Conservation (phyloP, 2,113 vertebrate species). For the Mus pahari region DNA sequence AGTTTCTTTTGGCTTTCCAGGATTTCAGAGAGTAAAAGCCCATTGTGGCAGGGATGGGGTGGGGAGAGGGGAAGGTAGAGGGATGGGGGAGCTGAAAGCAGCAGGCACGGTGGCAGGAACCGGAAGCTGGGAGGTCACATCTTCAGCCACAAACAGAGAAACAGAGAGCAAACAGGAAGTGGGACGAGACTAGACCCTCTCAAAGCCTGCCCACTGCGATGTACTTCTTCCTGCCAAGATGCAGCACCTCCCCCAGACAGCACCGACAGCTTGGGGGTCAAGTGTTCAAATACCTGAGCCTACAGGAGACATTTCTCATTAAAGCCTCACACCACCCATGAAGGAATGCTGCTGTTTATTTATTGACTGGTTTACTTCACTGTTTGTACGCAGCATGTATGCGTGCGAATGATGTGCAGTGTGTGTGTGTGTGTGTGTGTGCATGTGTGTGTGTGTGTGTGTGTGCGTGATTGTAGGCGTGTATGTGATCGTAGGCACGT, state of each 20-base stretch:
- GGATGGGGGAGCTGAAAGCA: not conserved
- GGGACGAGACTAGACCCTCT: not conserved
- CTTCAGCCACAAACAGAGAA: not conserved
- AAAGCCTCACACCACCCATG: not conserved
- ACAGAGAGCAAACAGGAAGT: not conserved
- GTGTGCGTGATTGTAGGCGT: too few relatives aligned
- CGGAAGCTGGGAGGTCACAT: too few relatives aligned
- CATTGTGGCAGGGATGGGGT: too few relatives aligned
- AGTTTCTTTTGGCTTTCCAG: not conserved
- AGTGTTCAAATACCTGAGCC: not conserved
- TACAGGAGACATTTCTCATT: not conserved
- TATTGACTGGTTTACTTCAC: too few relatives aligned
- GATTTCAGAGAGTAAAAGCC: not conserved
- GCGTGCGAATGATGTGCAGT: accelerated
- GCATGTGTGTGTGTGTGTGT: too few relatives aligned
- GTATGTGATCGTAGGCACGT: too few relatives aligned
- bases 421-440: too few relatives aligned
- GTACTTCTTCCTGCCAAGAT: not conserved
- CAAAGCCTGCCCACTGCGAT: not conserved
- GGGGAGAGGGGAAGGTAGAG: too few relatives aligned
- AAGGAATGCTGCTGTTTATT: not conserved
- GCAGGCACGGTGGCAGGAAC: not conserved
- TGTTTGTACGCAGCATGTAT: not conserved
- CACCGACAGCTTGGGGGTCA: not conserved
- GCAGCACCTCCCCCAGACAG: not conserved